These are phyloP conservation scores for Aphaenogaster rudis DNA, from an alignment of 1,140 invertebrate species.

Conservation along the genomic window DNA sequence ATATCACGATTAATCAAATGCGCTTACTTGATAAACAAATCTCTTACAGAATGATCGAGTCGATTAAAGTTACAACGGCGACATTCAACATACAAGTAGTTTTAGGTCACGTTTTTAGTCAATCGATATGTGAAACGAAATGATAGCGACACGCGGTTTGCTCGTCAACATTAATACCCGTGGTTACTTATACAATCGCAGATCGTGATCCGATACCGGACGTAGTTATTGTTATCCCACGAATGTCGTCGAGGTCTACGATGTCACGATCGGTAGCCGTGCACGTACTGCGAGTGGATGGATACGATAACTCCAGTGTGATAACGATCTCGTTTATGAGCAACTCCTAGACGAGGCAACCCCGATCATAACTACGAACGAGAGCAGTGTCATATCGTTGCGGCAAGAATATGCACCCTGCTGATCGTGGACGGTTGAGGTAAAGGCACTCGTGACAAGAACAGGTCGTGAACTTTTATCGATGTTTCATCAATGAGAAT, in stretches of 20 bases:
- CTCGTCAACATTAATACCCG: slow-evolving; percentile 31
- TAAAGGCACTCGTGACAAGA: slow-evolving; percentile 62
- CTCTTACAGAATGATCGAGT: background rate
- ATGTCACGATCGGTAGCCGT: slow-evolving; percentile 74
- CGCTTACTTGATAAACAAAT: background rate
- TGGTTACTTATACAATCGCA: slow-evolving; percentile 60
- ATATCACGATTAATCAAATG: slow-evolving; percentile 14
- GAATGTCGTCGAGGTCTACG: slow-evolving; percentile 69
- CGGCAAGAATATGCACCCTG: slow-evolving; percentile 58
- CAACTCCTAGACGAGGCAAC: slow-evolving; percentile 64
- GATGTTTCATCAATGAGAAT: background rate
- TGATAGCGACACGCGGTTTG: background rate
- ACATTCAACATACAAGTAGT: slow-evolving; percentile 11
- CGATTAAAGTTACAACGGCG: background rate
- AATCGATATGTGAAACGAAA: slow-evolving; percentile 35
- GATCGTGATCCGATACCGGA: slow-evolving; percentile 69
- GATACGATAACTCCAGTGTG: slow-evolving; percentile 71
- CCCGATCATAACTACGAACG: slow-evolving; percentile 50
- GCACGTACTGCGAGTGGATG: slow-evolving; percentile 66
- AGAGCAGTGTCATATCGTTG: slow-evolving; percentile 49
- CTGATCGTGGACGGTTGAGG: slow-evolving; percentile 57
- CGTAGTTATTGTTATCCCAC: slow-evolving; percentile 74
- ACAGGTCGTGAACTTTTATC: slow-evolving; percentile 61
- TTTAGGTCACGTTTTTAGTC: slow-evolving; percentile 45
- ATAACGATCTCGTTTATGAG: slow-evolving; percentile 77